A percentile compares a stretch with the other conserved stretches of the same genome.
Conservation (phyloP, 2,797 vertebrate genomes). For the Eulemur coronatus region DNA sequence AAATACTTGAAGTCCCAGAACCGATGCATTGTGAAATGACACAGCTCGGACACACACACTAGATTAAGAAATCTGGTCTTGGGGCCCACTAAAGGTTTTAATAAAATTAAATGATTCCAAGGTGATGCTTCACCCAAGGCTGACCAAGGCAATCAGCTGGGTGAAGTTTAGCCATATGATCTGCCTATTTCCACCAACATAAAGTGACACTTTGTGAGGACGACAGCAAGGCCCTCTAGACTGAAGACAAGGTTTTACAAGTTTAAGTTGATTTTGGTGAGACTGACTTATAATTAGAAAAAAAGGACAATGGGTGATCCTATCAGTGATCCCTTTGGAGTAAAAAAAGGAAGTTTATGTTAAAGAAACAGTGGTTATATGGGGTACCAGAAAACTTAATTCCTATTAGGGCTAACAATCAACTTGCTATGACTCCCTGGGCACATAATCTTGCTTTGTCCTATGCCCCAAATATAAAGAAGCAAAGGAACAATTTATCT, state of each 20-base stretch:
- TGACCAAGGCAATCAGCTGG: background rate
- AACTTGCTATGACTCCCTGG: background rate
- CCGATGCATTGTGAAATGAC: background rate
- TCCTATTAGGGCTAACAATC: background rate
- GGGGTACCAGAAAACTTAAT: background rate
- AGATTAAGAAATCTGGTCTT: background rate
- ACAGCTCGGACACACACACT: background rate
- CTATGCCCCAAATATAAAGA: background rate
- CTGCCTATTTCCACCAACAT: background rate
- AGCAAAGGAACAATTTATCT: background rate
- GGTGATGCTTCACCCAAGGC: background rate
- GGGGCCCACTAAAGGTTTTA: background rate
- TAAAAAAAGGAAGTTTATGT: background rate
- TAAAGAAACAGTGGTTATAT: background rate
- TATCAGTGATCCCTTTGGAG: background rate
- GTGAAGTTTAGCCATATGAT: background rate
- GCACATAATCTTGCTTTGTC: background rate
- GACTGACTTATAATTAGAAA: background rate
- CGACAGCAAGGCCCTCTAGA: background rate
- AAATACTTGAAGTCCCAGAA: background rate
- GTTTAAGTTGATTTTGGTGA: background rate
- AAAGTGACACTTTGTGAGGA: background rate
- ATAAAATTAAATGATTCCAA: background rate
- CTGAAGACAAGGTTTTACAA: background rate
- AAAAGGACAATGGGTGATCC: background rate